Conservation (phyloP, 1,140 invertebrate species). For the Probaryconus sp. region DNA sequence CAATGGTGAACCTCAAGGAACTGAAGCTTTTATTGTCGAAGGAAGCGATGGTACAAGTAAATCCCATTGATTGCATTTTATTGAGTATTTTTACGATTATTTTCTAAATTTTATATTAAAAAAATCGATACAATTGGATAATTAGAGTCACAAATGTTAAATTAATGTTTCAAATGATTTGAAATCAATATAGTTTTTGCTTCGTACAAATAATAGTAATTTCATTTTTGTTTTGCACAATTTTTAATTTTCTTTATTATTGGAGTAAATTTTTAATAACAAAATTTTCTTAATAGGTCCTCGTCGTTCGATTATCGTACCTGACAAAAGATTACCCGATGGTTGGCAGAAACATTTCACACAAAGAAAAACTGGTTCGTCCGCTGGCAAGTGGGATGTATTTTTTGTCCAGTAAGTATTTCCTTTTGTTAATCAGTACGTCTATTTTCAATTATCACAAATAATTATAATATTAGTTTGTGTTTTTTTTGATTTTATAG, state of each 20-base stretch:
- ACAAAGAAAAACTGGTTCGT: slow-evolving; percentile 82
- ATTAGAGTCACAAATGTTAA: too few relatives aligned
- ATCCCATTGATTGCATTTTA: slow-evolving; percentile 9
- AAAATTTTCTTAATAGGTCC: slow-evolving; percentile 59
- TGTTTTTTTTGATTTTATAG: slow-evolving; percentile 56
- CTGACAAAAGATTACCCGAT: slow-evolving; percentile 84
- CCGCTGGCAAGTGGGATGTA: slow-evolving; percentile 89
- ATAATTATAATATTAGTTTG: slow-evolving; percentile 5
- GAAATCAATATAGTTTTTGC: too few relatives aligned
- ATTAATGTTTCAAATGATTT: too few relatives aligned
- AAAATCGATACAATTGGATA: too few relatives aligned
- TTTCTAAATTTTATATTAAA: too few relatives aligned
- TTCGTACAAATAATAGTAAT: too few relatives aligned
- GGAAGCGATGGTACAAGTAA: slow-evolving; percentile 72
- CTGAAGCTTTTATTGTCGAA: slow-evolving; percentile 73
- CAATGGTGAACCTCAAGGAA: slow-evolving; percentile 73
- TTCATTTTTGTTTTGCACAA: too few relatives aligned
- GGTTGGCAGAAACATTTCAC: slow-evolving; percentile 89
- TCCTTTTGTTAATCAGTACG: background rate
- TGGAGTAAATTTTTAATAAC: background rate
- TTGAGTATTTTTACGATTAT: slow-evolving; percentile 8
- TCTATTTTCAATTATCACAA: too few relatives aligned
- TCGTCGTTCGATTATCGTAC: slow-evolving; percentile 83
- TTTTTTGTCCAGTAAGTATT: slow-evolving; percentile 82
- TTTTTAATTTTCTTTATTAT: slow-evolving; percentile 3